A percentile compares a stretch with the other conserved stretches of the same genome.
Conservation (phyloP, 2,113 vertebrate genomes). For the Sceloporus undulatus region DNA sequence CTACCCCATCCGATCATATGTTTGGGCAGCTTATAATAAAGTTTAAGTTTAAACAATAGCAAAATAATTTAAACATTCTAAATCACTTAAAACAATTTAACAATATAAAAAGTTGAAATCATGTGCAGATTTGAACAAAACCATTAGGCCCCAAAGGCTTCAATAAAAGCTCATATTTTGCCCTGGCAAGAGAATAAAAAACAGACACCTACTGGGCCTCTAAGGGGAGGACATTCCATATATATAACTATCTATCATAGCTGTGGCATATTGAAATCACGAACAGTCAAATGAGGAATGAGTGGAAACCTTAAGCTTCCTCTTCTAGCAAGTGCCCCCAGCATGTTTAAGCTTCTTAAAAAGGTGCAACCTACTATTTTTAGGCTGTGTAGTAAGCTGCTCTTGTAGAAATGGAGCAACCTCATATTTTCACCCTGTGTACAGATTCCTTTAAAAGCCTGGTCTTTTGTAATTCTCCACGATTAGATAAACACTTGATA, state of each 20-base stretch:
- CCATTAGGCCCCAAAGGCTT: too few species aligned
- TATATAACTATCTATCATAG: background rate
- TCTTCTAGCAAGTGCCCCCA: background rate
- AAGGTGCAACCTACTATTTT: too few species aligned
- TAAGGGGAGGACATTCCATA: too few species aligned
- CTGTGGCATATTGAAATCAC: background rate
- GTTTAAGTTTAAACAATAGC: too few species aligned
- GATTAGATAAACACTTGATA: background rate
- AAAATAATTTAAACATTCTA: too few species aligned
- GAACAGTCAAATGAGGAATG: background rate
- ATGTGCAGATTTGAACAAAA: too few species aligned
- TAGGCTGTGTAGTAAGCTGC: too few species aligned
- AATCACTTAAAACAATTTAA: too few species aligned
- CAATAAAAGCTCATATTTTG: background rate
- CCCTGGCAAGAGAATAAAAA: background rate
- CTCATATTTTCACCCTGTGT: background rate
- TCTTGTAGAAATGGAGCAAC: background rate
- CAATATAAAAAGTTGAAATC: too few species aligned
- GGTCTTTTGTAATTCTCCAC: slow-evolving; percentile 15
- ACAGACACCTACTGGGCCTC: too few species aligned
- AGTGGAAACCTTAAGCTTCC: background rate
- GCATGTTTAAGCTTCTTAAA: background rate
- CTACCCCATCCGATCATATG: too few species aligned
- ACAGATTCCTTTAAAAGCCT: background rate
- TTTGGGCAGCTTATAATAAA: too few species aligned